phyloP scores from a whole-genome alignment of 1,140 invertebrate species.

The Diabrotica virgifera region DNA sequence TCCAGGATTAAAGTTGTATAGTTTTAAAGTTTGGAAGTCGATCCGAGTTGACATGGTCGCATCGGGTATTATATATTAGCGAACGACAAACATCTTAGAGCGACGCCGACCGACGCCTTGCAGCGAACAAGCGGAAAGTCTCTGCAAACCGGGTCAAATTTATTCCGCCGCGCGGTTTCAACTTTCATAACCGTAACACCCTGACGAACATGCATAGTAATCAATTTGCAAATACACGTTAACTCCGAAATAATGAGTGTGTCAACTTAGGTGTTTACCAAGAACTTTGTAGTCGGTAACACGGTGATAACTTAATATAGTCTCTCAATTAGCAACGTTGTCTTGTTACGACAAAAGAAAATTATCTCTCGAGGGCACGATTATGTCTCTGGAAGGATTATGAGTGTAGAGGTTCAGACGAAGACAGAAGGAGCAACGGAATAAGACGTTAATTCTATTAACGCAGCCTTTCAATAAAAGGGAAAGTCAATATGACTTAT shows the following conservation, averaged over 20 bases:
- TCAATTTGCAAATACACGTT: conserved; percentile 14
- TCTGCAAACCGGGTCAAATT: background rate
- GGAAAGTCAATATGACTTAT: too few relatives aligned
- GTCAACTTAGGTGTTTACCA: conserved; percentile 22
- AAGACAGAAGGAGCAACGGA: background rate
- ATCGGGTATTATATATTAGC: too few relatives aligned
- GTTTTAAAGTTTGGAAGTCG: too few relatives aligned
- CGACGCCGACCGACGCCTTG: background rate
- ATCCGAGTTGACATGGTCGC: too few relatives aligned
- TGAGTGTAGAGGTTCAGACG: conserved; percentile 4
- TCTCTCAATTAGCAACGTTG: conserved; percentile 29
- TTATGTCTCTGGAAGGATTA: conserved; percentile 21
- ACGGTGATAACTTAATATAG: conserved; percentile 32
- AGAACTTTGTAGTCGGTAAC: conserved; percentile 26
- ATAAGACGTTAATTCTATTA: too few relatives aligned
- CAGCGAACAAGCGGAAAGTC: background rate
- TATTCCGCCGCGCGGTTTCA: background rate
- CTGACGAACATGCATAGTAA: conserved; percentile 9
- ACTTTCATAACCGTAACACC: conserved; percentile 4
- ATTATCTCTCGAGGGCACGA: conserved; percentile 26
- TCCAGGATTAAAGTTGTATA: too few relatives aligned
- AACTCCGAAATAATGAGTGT: conserved; percentile 14
- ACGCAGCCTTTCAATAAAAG: too few relatives aligned
- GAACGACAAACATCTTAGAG: background rate
- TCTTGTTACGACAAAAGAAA: conserved; percentile 29